Evolutionary conservation across 92 coral and sea anemone species (phyloP).

Genomic region (Paramuricea clavata): DNA sequence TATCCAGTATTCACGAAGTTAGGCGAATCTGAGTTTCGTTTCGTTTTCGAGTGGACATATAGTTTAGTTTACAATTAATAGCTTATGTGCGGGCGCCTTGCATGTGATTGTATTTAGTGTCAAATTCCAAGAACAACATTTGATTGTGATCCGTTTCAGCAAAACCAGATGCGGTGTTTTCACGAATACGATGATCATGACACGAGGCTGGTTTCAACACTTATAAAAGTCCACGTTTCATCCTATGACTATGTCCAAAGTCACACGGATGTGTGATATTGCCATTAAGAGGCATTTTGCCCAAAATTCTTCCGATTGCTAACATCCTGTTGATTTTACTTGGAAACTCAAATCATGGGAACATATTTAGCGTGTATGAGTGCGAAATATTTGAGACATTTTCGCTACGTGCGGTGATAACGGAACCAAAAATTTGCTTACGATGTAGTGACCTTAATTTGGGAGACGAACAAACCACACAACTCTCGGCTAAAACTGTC

Average conservation of each 20-base stretch:
- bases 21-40: too few species aligned
- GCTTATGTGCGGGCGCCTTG: not conserved
- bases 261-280: not conserved
- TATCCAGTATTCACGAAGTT: not conserved
- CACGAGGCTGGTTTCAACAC: not conserved
- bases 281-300: constrained; percentile 3
- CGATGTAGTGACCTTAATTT: too few species aligned
- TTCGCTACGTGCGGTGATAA: not conserved
- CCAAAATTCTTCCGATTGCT: not conserved
- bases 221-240: too few species aligned
- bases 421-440: too few species aligned
- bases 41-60: not conserved
- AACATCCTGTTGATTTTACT: not conserved
- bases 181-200: not conserved
- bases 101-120: not conserved
- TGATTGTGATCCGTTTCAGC: too few species aligned
- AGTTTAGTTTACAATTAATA: not conserved
- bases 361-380: not conserved
- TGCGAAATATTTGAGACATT: not conserved
- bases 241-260: not conserved
- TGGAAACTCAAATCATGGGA: not conserved
- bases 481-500: too few species aligned
- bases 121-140: not conserved
- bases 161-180: too few species aligned
- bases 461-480: too few species aligned